Conservation (phyloP, 2,113 vertebrate species). For the Halichoerus grypus region DNA sequence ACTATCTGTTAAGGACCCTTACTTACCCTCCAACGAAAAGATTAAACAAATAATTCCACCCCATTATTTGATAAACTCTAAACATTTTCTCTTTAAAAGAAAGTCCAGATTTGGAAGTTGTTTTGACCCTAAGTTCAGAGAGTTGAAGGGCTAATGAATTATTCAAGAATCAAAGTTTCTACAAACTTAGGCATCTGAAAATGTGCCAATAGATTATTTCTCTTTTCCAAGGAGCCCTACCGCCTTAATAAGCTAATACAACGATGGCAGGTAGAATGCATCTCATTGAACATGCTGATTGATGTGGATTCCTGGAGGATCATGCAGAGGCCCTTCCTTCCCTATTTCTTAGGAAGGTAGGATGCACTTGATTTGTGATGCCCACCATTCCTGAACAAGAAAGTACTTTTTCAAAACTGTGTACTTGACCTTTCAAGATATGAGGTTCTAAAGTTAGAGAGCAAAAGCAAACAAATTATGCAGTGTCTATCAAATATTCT, state of each 20-base stretch:
- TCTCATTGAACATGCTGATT: background rate
- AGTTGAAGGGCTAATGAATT: background rate
- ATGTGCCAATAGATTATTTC: background rate
- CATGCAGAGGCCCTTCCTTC: background rate
- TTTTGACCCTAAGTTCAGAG: background rate
- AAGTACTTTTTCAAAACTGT: background rate
- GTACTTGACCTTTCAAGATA: slow-evolving; percentile 62
- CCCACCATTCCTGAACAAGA: background rate
- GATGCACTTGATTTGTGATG: background rate
- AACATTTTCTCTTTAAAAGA: slow-evolving; percentile 38
- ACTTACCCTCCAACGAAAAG: background rate
- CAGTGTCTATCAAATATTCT: slow-evolving; percentile 7
- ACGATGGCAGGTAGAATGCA: background rate
- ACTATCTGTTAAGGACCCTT: background rate
- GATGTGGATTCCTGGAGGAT: background rate
- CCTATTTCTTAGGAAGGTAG: background rate
- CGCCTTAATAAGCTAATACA: background rate
- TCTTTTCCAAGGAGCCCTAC: background rate
- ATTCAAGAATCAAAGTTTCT: background rate
- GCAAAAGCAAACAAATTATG: slow-evolving; percentile 55
- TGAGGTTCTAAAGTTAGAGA: slow-evolving; percentile 63
- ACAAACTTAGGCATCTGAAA: background rate
- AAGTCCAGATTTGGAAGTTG: background rate
- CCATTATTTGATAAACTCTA: slow-evolving; percentile 16
- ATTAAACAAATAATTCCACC: background rate